Conservation (phyloP, 2,797 vertebrate genomes). For the Varecia variegata region DNA sequence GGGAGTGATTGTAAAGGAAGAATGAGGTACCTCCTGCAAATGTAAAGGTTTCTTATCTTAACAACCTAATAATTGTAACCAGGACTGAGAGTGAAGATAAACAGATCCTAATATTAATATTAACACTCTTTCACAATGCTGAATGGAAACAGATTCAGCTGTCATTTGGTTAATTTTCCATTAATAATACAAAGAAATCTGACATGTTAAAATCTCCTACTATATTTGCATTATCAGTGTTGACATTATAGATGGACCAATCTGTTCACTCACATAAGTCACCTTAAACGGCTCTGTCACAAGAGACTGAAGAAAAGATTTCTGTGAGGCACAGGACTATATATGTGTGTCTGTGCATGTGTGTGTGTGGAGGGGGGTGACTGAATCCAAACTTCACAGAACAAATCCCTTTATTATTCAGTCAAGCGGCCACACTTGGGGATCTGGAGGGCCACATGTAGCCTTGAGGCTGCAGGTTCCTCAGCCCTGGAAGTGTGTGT, state of each 20-base stretch:
- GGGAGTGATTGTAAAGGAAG: conserved; percentile 27
- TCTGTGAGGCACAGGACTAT: background rate
- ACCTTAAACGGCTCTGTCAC: background rate
- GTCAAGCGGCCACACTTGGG: background rate
- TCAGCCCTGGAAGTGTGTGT: background rate
- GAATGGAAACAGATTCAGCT: conserved; percentile 30
- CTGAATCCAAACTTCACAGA: background rate
- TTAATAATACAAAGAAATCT: conserved; percentile 51
- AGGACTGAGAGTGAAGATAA: conserved; percentile 25
- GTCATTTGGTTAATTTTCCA: conserved; percentile 55
- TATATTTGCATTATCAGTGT: conserved; percentile 39
- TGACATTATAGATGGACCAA: conserved; percentile 16
- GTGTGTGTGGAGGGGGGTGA: background rate
- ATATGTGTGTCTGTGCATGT: background rate
- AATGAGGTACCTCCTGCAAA: conserved; percentile 41
- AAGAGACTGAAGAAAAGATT: conserved; percentile 5
- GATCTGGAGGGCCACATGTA: background rate
- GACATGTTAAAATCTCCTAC: background rate
- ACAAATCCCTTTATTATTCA: background rate
- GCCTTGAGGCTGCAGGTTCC: background rate
- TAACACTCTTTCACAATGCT: background rate
- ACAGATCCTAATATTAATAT: conserved; percentile 47
- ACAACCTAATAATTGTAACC: conserved; percentile 52
- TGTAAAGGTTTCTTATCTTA: conserved; percentile 51
- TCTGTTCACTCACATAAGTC: conserved; percentile 28